Evolutionary conservation across 2,888 invertebrate species (phyloP), one percentile per base, ranked within the genome.

Genomic region (Allacma fusca): DNA sequence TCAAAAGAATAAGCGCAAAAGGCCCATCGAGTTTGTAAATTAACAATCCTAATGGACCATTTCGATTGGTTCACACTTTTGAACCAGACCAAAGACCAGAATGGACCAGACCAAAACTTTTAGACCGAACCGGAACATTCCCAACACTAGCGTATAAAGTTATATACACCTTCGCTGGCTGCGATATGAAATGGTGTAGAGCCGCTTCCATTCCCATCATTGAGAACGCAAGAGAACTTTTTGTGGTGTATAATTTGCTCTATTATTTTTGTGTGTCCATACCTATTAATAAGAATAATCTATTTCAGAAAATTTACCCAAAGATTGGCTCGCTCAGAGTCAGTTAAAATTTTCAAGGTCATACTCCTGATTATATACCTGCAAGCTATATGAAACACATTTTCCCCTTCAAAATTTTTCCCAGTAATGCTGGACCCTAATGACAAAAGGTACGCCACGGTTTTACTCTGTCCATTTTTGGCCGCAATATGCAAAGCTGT

Each of bases 221-320:
- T 96, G 84, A 96, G 94, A 65, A 95, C 94, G 84, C 94, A 93
- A 0, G 92, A 91, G n/a, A 95, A 95, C 86, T 93, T 94, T 85
- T 92, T 91, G 0, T 94, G 94, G 86, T 94, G 93, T 19, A 95
- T 88, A 1, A 95, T 88, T 85, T 93, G 92, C 50, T 90, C 90
- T 0, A 93, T 94, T 0, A 95, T 94, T 85, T 95, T 92, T 85
- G 91, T 94, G 2, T 95, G 91, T 0, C 95, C 95, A 84, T 59
- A 23, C 59, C 59, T 59, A 23, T 7, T n/a, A n/a, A n/a, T n/a
- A n/a, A n/a, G n/a, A n/a, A n/a, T n/a, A n/a, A n/a, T n/a, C n/a
- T n/a, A n/a, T n/a, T n/a, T n/a, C n/a, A n/a, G n/a, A n/a, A n/a
- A n/a, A n/a, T n/a, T n/a, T n/a, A n/a, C n/a, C n/a, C n/a, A n/a